Conservation (phyloP, 92 coral and sea anemone species). For the Anthopleura xanthogrammica region DNA sequence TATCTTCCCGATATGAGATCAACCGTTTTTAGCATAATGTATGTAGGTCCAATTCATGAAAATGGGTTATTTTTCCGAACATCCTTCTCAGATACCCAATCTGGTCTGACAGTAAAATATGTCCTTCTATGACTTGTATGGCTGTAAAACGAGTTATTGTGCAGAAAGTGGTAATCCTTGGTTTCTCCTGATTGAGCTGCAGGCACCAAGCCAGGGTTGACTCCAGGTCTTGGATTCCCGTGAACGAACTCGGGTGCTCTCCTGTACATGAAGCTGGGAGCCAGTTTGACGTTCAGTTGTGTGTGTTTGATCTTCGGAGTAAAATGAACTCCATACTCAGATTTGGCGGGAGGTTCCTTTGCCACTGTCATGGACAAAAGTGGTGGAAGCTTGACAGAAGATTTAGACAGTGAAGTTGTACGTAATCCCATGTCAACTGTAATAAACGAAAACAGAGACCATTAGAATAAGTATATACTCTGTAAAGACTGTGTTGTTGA, state of each 20-base stretch:
- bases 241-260: conserved; percentile 71
- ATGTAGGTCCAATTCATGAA: conserved; percentile 32
- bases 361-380: conserved; percentile 67
- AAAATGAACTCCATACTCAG: conserved; percentile 74
- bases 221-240: conserved; percentile 56
- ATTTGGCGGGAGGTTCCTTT: conserved; percentile 42
- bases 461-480: background rate
- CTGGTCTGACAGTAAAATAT: conserved; percentile 84
- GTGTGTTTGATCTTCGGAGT: conserved; percentile 80
- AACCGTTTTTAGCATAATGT: no score
- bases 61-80: conserved; percentile 90
- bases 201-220: conserved; percentile 82
- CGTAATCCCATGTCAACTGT: background rate
- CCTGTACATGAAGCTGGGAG: conserved; percentile 86
- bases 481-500: no score
- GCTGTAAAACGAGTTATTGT: conserved; percentile 75
- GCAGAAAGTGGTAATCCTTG: conserved; percentile 69
- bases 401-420: background rate
- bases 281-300: conserved; percentile 68
- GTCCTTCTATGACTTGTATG: conserved; percentile 35
- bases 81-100: conserved; percentile 86
- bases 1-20: no score
- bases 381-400: conserved; percentile 60
- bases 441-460: background rate
- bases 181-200: conserved; percentile 69